Evolutionary conservation across 2,113 vertebrate species (phyloP).

Genomic region (Psittacula cyanocephala): DNA sequence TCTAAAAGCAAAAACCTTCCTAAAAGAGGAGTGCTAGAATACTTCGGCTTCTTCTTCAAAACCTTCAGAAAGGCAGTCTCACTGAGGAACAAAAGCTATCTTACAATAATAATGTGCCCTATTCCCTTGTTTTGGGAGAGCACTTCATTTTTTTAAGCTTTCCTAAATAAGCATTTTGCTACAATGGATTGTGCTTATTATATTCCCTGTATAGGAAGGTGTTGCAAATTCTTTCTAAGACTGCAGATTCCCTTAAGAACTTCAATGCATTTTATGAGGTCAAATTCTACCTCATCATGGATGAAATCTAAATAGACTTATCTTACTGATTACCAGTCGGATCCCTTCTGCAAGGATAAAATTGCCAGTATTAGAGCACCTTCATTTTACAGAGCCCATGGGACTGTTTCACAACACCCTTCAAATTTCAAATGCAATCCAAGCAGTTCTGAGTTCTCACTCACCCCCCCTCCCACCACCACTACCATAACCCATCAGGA

Average conservation of each 20-base stretch:
- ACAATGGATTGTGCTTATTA: not conserved
- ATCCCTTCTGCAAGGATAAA: not conserved
- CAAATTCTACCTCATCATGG: not conserved
- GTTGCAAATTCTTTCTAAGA: not conserved
- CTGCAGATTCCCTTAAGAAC: not conserved
- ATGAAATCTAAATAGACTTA: not conserved
- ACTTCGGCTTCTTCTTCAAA: not conserved
- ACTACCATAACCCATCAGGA: not conserved
- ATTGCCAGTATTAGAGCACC: not conserved
- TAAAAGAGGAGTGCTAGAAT: not conserved
- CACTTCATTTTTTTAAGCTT: not conserved
- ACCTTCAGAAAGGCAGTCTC: not conserved
- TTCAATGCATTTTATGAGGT: not conserved
- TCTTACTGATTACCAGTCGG: not conserved
- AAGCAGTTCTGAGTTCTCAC: not conserved
- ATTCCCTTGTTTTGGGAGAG: not conserved
- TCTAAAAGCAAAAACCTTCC: not conserved
- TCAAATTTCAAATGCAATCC: not conserved
- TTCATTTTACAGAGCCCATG: not conserved
- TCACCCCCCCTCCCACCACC: rapidly evolving
- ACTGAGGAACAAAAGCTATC: not conserved
- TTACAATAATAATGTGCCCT: not conserved
- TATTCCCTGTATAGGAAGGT: not conserved
- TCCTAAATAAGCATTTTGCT: not conserved
- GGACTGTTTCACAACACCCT: not conserved